Evolutionary conservation across 2,888 invertebrate species (phyloP), one percentile per base, ranked within the genome.

Genomic region (Andrena minutula): DNA sequence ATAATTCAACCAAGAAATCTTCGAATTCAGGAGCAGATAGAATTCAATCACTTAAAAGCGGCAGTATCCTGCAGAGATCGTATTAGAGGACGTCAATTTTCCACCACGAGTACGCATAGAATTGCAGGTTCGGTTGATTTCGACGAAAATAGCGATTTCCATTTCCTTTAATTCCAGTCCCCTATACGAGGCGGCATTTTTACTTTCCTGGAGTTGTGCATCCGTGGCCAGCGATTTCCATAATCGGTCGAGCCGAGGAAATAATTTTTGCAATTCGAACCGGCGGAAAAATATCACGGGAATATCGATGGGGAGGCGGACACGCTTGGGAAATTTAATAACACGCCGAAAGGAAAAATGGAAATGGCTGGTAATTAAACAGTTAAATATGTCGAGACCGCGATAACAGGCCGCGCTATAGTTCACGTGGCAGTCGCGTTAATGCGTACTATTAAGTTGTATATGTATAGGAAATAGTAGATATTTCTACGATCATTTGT

Each of bases 401-500:
- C 35, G 56, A 26, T 68, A 78, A 78, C 49, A n/a, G 47, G 23
- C 2, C n/a, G 56, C 30, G 28, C 20, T 51, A 26, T 65, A 30
- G 51, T 66, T 53, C 26, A 60, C 23, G 53, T 1, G 12, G 26
- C 2, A 23, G 12, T 10, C 53, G 10, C 75, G 71, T 77, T 72
- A 77, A 78, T 63, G 66, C 20, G 23, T 12, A 56, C 47, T 63
- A 28, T 76, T 77, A 66, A 72, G 77, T 68, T 76, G 60, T 53
- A 79, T 30, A 47, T 72, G 66, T 63, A 80, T 26, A 49, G 65
- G 28, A 58, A 78, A 80, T 77, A 72, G 80, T 72, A 73, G 68
- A 80, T 77, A 73, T 66, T 80, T 80, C 63, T 68, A 49, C 68
- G 72, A 78, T 64, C 68, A 49, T 77, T 76, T 51, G 68, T 61